These are phyloP conservation scores for Rhimphoctona megacephalus DNA, from an alignment of 2,888 invertebrate genomes.

Conservation along the genomic window DNA sequence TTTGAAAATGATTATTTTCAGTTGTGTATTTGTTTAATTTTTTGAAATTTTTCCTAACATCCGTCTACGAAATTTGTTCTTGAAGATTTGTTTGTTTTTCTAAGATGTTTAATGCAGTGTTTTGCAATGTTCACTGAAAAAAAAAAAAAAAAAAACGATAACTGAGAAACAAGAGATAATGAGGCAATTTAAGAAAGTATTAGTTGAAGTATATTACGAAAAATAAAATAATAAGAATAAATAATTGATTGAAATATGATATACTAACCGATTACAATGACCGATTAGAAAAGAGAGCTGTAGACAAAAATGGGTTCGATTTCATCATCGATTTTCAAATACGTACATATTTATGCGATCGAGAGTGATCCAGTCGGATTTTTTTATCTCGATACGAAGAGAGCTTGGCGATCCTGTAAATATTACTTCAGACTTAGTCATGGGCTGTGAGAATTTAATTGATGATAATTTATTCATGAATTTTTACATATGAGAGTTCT, in stretches of 20 bases:
- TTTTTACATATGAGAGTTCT: neutral
- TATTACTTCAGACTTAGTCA: conserved; percentile 28
- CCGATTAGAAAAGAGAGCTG: neutral
- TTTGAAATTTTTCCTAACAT: neutral
- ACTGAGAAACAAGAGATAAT: neutral
- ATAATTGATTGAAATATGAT: neutral
- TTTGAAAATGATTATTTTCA: neutral
- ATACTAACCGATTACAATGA: neutral
- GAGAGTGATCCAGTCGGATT: neutral
- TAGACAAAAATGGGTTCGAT: neutral
- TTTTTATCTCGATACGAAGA: neutral
- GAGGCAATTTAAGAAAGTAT: conserved; percentile 3
- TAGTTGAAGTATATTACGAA: neutral
- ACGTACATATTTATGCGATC: neutral
- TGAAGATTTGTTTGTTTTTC: conserved; percentile 3
- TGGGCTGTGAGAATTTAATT: neutral
- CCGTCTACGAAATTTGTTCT: neutral
- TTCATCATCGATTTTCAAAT: conserved; percentile 23
- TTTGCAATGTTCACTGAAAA: conserved; percentile 23
- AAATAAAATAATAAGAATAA: neutral
- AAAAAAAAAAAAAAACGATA: too few relatives aligned
- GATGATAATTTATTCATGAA: conserved; percentile 4
- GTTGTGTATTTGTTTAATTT: neutral
- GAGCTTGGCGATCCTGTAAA: conserved; percentile 23
- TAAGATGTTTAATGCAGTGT: neutral